phyloP scores from a whole-genome alignment of 23 tunicate species.

The Halocynthia roretzi region DNA sequence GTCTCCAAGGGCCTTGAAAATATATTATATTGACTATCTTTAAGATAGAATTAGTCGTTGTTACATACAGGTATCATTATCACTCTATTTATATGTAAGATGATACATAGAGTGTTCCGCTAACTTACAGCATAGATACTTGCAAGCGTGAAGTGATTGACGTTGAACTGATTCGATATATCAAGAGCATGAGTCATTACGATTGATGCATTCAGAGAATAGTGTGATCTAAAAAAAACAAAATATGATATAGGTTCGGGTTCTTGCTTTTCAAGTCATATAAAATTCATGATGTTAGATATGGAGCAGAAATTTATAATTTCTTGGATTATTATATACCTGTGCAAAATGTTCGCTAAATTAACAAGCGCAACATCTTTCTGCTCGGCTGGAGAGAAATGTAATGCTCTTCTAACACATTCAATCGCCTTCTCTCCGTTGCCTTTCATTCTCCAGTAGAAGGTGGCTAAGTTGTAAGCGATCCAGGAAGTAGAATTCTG shows the following conservation, averaged over 20 bases:
- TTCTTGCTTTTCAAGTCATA: background rate
- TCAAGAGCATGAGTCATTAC: constrained; percentile 76
- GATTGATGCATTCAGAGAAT: constrained; percentile 81
- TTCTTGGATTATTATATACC: constrained; percentile 15
- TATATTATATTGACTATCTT: background rate
- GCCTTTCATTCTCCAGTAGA: constrained; percentile 92
- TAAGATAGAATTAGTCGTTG: background rate
- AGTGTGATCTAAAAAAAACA: constrained; percentile 48
- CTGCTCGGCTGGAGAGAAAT: constrained; percentile 55
- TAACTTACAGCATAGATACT: constrained; percentile 75
- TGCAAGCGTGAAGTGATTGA: constrained; percentile 67
- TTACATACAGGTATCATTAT: background rate
- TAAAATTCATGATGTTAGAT: background rate
- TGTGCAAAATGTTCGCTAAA: constrained; percentile 86
- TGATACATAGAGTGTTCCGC: background rate
- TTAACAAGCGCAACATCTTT: constrained; percentile 86
- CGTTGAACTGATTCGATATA: constrained; percentile 40
- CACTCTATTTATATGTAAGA: background rate
- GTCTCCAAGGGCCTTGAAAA: constrained; percentile 46
- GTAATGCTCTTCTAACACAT: constrained; percentile 79
- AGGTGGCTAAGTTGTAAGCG: constrained; percentile 71
- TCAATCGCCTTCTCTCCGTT: constrained; percentile 61
- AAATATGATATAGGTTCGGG: background rate
- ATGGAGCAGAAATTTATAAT: constrained; percentile 1
- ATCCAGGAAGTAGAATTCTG: constrained; percentile 84